A percentile compares a stretch with the other conserved stretches of the same genome.
These are phyloP conservation scores for Sussaba pulchella DNA, from an alignment of 2,888 invertebrate species.

Conservation along the genomic window DNA sequence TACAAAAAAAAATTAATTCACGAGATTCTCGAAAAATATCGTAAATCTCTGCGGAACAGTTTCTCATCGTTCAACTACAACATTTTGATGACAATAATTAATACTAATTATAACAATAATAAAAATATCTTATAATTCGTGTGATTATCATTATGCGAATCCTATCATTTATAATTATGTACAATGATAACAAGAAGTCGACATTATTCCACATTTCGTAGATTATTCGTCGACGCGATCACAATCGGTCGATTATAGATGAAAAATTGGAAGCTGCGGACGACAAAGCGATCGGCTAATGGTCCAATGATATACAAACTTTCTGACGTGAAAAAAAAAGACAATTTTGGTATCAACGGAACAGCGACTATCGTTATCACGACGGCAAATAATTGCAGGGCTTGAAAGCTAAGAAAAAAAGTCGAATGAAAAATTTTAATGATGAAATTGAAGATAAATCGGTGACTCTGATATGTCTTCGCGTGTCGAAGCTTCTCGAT, in stretches of 20 bases:
- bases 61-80: constrained; percentile 58
- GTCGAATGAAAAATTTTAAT: neutral
- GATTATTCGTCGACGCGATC: constrained; percentile 66
- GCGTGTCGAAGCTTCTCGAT: constrained; percentile 3
- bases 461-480: neutral
- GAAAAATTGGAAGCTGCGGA: constrained; percentile 2
- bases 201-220: constrained; percentile 54
- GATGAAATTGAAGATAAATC: neutral
- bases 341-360: too few species aligned
- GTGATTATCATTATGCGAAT: constrained; percentile 51
- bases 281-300: constrained; percentile 35
- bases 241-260: constrained; percentile 66
- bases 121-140: constrained; percentile 48
- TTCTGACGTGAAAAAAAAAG: constrained; percentile 29
- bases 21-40: constrained; percentile 69
- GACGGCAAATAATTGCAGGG: too few species aligned
- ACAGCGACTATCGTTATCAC: too few species aligned
- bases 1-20: constrained; percentile 76
- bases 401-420: too few species aligned
- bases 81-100: neutral
- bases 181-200: constrained; percentile 70
- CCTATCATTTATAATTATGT: constrained; percentile 70
- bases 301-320: constrained; percentile 48
- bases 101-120: constrained; percentile 24
- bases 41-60: constrained; percentile 53